Evolutionary conservation across 53 echinoderm and acorn worm species (phyloP).

Genomic region (Echinometra lucunter): DNA sequence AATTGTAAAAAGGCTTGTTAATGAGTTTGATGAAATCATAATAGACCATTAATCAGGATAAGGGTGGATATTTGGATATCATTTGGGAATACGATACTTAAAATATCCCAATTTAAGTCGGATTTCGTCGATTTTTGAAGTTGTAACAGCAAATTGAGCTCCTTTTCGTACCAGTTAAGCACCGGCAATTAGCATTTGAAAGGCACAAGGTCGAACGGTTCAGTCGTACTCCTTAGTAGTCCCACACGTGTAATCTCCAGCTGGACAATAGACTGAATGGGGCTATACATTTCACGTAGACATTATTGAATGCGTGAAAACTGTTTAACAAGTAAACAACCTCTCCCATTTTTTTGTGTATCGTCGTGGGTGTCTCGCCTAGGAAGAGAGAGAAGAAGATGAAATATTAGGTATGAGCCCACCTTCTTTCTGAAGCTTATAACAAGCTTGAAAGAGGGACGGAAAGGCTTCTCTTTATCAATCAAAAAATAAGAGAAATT

Average conservation of each 20-base stretch:
- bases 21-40: constrained; percentile 32
- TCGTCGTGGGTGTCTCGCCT: constrained; percentile 39
- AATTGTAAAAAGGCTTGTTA: background rate
- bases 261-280: constrained; percentile 39
- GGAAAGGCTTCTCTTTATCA: background rate
- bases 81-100: constrained; percentile 34
- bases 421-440: background rate
- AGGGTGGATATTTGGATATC: constrained; percentile 49
- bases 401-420: constrained; percentile 28
- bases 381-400: background rate
- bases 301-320: constrained; percentile 34
- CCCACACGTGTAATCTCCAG: constrained; percentile 58
- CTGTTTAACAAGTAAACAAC: constrained; percentile 57
- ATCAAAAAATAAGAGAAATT: constrained; percentile 4
- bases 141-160: constrained; percentile 28
- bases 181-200: constrained; percentile 38
- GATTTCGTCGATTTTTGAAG: background rate
- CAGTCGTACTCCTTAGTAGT: background rate
- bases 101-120: constrained; percentile 33
- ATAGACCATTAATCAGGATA: constrained; percentile 32
- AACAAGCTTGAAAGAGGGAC: background rate
- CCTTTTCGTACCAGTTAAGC: constrained; percentile 33
- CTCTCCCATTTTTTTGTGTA: constrained; percentile 6
- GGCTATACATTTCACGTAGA: constrained; percentile 45
- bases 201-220: constrained; percentile 46